Conservation (phyloP, 2,888 invertebrate genomes). For the Syritta pipiens region DNA sequence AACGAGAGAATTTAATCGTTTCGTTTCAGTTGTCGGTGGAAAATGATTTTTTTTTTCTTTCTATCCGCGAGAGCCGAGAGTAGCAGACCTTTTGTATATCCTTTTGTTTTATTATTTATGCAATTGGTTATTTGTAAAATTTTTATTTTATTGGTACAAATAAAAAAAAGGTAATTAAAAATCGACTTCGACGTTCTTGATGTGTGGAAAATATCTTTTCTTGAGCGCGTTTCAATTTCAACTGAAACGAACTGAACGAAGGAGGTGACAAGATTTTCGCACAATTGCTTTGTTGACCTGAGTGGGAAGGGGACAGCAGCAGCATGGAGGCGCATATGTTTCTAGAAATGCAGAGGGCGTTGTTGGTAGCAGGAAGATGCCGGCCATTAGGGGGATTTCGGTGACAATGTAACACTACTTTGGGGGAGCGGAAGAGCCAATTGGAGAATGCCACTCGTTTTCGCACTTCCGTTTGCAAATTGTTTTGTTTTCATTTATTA, state of each 20-base stretch:
- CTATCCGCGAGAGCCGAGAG: neutral
- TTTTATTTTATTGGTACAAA: constrained; percentile 15
- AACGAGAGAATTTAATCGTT: constrained; percentile 13
- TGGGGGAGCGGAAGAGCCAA: neutral
- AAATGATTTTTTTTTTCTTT: neutral
- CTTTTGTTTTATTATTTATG: constrained; percentile 13
- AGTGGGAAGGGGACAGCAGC: constrained; percentile 17
- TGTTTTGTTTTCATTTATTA: no score
- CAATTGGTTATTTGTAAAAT: constrained; percentile 6
- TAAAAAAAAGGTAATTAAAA: constrained; percentile 31
- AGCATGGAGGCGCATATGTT: neutral
- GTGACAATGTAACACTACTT: neutral
- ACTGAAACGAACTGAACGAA: constrained; percentile 68
- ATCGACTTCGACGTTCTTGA: constrained; percentile 39
- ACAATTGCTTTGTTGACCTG: neutral
- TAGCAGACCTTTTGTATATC: constrained; percentile 43
- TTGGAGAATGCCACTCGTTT: no score
- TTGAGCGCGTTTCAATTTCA: constrained; percentile 67
- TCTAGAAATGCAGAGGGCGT: constrained; percentile 18
- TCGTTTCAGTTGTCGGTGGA: constrained; percentile 12
- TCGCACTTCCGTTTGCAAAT: no score
- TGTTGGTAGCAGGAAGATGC: neutral
- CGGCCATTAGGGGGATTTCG: neutral
- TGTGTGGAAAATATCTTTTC: constrained; percentile 29
- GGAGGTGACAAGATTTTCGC: constrained; percentile 33